Base-by-base conservation (phyloP, 2,888 invertebrate genomes). In the Chrysotoxum bicinctum region DNA sequence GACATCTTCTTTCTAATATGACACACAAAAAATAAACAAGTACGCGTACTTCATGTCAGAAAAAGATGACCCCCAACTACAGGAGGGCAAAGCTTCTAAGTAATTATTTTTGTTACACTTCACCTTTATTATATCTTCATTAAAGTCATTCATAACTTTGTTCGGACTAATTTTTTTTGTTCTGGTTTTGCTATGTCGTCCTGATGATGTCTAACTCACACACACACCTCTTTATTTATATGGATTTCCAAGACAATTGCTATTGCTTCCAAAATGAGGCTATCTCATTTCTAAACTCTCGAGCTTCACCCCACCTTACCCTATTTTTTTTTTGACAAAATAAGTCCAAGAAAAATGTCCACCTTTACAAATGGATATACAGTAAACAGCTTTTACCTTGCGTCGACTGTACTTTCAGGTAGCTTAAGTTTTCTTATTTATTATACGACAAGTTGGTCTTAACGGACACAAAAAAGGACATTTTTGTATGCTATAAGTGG, bases 61-160 rank as follows among this genome's bases (percentile, higher is more conserved):
- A 56, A 32, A 23, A 48, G 26, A 69, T 37, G 21, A 58, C 58
- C 58, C 21, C 35, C 21, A 60, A 6, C 7, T 19, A 37, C 50
- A n/a, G 45, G 48, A 76, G 70, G 66, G 23, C 84, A 73, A 30
- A 64, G 81, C 76, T 77, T 56, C 85, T 81, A 81, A 85, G 81
- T 85, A 85, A 85, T 85, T 85, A 85, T 76, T 85, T 85, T 81
- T 73, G 76, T 81, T 68, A 76, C 73, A 76, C 85, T 81, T 66
- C 56, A 77, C 52, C 76, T 77, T 76, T 69, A 66, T 66, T 66
- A 77, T 72, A 73, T 85, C 85, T 85, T 85, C 85, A 85, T 81
- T 81, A 81, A 60, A 85, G 81, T 77, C 85, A 85, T 85, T 85
- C 85, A 85, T 85, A 85, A 85, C 81, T 85, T 81, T 81, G 66